A percentile compares a stretch with the other conserved stretches of the same genome.
Conservation (phyloP, 2,113 vertebrate genomes). For the Pseudorhombus dupliciocellatus region DNA sequence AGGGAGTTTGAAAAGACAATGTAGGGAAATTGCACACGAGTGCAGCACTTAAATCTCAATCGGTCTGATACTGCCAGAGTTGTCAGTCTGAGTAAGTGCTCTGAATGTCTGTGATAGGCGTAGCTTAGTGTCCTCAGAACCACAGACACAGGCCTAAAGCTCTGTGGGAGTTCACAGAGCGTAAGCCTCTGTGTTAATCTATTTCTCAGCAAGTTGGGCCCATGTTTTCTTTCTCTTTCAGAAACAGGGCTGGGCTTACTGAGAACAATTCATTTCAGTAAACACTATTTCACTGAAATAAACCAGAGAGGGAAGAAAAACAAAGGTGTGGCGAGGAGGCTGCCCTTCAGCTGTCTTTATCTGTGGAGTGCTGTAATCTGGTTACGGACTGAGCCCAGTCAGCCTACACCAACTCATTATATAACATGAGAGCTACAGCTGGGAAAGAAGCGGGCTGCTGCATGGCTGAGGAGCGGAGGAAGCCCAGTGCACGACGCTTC, state of each 20-base stretch:
- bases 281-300: constrained; percentile 17
- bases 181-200: neutral
- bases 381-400: constrained; percentile 65
- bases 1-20: neutral
- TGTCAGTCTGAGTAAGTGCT: constrained; percentile 18
- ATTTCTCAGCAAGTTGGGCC: neutral
- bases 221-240: neutral
- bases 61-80: neutral
- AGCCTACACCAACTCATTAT: constrained; percentile 66
- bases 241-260: constrained; percentile 6
- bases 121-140: neutral
- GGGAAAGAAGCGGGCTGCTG: constrained; percentile 34
- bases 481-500: neutral
- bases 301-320: constrained; percentile 43
- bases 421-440: constrained; percentile 62
- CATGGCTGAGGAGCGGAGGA: constrained; percentile 25
- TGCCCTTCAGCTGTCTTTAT: constrained; percentile 55
- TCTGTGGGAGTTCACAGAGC: neutral
- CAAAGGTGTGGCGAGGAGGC: constrained; percentile 57
- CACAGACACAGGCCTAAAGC: constrained; percentile 9
- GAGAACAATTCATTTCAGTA: constrained; percentile 21
- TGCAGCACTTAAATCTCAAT: constrained; percentile 16
- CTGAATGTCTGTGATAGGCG: neutral
- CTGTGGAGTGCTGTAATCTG: constrained; percentile 61
- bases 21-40: neutral